Evolutionary conservation across 2,797 vertebrate species (phyloP).

Genomic region (Acipenser oxyrinchus): DNA sequence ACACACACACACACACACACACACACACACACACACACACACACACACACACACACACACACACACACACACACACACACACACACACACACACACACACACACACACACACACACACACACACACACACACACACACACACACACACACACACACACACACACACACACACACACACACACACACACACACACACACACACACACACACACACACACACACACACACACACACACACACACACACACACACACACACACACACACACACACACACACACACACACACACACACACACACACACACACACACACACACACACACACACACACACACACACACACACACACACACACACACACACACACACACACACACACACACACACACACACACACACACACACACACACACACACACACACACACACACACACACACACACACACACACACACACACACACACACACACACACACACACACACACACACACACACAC

Average conservation of each 20-base stretch:
- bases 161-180: not conserved
- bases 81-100: too few species aligned
- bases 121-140: not conserved
- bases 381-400: too few species aligned
- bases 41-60: too few species aligned
- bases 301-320: not conserved
- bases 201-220: not conserved
- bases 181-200: not conserved
- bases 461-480: too few species aligned
- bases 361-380: too few species aligned
- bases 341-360: not conserved
- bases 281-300: not conserved
- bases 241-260: constrained; percentile 3
- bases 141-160: not conserved
- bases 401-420: too few species aligned
- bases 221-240: not conserved
- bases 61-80: too few species aligned
- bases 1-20: too few species aligned
- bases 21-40: too few species aligned
- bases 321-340: not conserved
- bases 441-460: too few species aligned
- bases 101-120: not conserved
- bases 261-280: not conserved
- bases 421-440: too few species aligned
- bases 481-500: too few species aligned